Conservation (phyloP, 2,113 vertebrate species). For the Casuarius casuarius region DNA sequence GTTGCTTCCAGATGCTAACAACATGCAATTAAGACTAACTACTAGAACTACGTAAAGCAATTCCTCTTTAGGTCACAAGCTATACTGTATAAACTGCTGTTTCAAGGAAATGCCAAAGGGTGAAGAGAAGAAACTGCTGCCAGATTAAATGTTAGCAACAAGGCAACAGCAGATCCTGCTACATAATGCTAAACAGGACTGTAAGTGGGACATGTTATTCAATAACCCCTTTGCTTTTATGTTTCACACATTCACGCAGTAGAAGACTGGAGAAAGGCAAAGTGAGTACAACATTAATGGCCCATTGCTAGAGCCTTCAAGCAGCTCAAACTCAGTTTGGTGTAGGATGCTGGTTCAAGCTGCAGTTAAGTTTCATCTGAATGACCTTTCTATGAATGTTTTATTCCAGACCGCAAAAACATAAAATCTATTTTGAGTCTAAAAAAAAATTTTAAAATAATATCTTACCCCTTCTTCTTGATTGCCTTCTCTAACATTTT, state of each 20-base stretch:
- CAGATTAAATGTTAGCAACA: background rate
- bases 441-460: background rate
- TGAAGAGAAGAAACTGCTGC: background rate
- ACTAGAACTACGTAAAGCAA: background rate
- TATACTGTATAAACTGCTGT: background rate
- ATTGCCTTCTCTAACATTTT: constrained; percentile 96
- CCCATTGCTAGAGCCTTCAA: background rate
- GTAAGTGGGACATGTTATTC: background rate
- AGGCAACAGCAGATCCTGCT: background rate
- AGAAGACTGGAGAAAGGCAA: background rate
- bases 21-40: constrained; percentile 4
- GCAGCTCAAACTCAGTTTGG: background rate
- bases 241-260: background rate
- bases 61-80: background rate
- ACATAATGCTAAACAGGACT: background rate
- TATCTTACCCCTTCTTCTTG: constrained; percentile 93
- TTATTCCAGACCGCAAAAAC: constrained; percentile 1
- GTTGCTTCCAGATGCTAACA: constrained; percentile 24
- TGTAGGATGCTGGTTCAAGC: background rate
- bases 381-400: background rate
- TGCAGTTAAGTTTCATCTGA: background rate
- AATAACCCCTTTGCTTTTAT: background rate
- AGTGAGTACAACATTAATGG: background rate
- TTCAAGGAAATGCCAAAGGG: background rate
- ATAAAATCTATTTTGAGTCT: background rate